phyloP scores from a whole-genome alignment of 1,140 invertebrate species.

The Dinoponera quadriceps region DNA sequence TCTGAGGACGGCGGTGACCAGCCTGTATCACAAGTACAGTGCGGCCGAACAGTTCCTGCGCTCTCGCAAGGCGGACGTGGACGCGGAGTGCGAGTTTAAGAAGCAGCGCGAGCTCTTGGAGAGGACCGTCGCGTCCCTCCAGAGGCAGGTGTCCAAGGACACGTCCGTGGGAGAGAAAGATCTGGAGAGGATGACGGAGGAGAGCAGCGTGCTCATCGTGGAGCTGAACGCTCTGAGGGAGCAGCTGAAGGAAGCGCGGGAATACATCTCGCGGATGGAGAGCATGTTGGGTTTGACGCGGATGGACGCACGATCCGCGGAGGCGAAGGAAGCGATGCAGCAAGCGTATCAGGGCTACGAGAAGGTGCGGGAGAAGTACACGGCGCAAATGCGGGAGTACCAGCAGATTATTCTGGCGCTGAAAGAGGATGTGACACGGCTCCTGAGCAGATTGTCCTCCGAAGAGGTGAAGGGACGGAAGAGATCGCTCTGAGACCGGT shows the following conservation, averaged over 20 bases:
- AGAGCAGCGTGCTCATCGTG: constrained; percentile 91
- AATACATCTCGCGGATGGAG: constrained; percentile 89
- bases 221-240: constrained; percentile 91
- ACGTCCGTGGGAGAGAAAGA: constrained; percentile 81
- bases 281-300: constrained; percentile 88
- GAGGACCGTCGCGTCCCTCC: constrained; percentile 88
- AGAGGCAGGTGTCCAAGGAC: constrained; percentile 86
- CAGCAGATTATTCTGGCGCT: constrained; percentile 72
- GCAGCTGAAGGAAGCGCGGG: constrained; percentile 88
- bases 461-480: constrained; percentile 54
- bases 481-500: constrained; percentile 17
- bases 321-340: constrained; percentile 87
- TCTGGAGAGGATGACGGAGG: constrained; percentile 87
- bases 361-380: constrained; percentile 86
- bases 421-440: constrained; percentile 75
- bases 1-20: constrained; percentile 91
- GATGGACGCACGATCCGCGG: constrained; percentile 86
- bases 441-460: constrained; percentile 62
- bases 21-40: constrained; percentile 92
- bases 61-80: constrained; percentile 88
- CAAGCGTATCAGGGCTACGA: constrained; percentile 88
- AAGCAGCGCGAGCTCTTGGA: constrained; percentile 93
- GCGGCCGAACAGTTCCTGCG: constrained; percentile 88
- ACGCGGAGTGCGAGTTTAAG: constrained; percentile 92
- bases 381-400: constrained; percentile 77